A percentile compares a stretch with the other conserved stretches of the same genome.
Conservation (phyloP, 2,113 vertebrate species). For the Rhinopomastus cyanomelas region DNA sequence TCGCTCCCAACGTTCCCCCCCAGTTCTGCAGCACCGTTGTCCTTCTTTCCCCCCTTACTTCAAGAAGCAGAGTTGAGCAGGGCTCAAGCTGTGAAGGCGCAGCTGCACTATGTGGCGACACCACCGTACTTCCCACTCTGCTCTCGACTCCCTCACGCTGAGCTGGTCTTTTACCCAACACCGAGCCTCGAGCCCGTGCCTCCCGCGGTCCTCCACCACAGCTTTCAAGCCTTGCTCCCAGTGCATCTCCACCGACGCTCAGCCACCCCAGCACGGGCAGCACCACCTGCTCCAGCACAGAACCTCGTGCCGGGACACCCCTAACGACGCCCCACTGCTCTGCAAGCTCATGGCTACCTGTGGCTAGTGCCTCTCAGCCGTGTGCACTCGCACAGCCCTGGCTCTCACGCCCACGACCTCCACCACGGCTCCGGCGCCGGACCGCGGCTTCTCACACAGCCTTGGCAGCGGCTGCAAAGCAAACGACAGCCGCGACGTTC, state of each 20-base stretch:
- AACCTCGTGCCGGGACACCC: background rate
- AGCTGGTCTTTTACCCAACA: background rate
- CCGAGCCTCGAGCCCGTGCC: background rate
- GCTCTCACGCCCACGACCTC: fast-evolving
- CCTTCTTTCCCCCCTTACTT: background rate
- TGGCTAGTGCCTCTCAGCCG: fast-evolving
- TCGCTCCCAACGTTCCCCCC: background rate
- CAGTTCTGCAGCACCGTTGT: background rate
- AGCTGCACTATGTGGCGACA: background rate
- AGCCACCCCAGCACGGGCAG: background rate
- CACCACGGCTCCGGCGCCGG: background rate
- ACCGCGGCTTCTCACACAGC: background rate
- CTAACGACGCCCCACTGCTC: background rate
- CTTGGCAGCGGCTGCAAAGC: background rate
- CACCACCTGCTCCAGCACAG: background rate
- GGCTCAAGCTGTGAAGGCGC: background rate
- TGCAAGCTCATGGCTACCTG: background rate
- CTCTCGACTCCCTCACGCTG: background rate
- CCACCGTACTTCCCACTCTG: background rate
- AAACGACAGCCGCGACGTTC: fast-evolving
- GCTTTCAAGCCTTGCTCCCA: background rate
- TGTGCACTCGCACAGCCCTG: background rate
- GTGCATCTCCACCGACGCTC: no score
- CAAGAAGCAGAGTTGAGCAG: background rate
- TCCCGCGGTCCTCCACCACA: background rate